Evolutionary conservation across 2,797 vertebrate genomes (phyloP).

Genomic region (Bradypodion ventrale): DNA sequence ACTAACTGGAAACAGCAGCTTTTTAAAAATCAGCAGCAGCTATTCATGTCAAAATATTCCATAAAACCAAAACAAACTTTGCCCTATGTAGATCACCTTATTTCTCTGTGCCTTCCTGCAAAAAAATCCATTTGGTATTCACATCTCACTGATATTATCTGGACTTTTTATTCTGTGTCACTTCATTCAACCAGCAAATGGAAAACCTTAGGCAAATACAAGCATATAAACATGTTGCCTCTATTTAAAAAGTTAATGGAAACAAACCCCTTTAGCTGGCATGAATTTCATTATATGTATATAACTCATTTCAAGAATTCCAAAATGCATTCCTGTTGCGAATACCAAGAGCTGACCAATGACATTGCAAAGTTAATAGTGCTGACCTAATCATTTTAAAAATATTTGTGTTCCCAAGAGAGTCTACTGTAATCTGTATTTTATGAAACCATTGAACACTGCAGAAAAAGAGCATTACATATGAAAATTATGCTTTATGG

Average conservation of each 20-base stretch:
- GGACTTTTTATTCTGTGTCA: constrained; percentile 30
- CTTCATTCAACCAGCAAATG: constrained; percentile 43
- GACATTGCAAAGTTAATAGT: constrained; percentile 55
- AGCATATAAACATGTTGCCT: constrained; percentile 35
- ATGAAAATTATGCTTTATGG: constrained; percentile 21
- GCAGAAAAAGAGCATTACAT: constrained; percentile 14
- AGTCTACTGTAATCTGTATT: constrained; percentile 46
- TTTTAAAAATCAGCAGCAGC: constrained; percentile 8
- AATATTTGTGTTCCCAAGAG: constrained; percentile 45
- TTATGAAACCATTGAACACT: constrained; percentile 33
- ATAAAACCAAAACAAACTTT: constrained; percentile 29
- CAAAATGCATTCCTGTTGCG: constrained; percentile 53
- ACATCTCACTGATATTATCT: constrained; percentile 35
- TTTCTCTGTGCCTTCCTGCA: not conserved
- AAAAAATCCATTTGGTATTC: constrained; percentile 22
- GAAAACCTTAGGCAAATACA: constrained; percentile 44
- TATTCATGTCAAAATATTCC: constrained; percentile 28
- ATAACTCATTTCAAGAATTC: constrained; percentile 46
- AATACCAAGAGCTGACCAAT: constrained; percentile 55
- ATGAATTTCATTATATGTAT: constrained; percentile 47
- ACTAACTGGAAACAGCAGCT: not conserved
- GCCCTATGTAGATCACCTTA: not conserved
- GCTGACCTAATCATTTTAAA: constrained; percentile 43
- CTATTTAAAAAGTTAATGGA: constrained; percentile 54
- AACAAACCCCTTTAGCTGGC: constrained; percentile 44